A percentile compares a stretch with the other conserved stretches of the same genome.
Conservation (phyloP, 2,113 vertebrate species). For the Chlamydotis undulata region DNA sequence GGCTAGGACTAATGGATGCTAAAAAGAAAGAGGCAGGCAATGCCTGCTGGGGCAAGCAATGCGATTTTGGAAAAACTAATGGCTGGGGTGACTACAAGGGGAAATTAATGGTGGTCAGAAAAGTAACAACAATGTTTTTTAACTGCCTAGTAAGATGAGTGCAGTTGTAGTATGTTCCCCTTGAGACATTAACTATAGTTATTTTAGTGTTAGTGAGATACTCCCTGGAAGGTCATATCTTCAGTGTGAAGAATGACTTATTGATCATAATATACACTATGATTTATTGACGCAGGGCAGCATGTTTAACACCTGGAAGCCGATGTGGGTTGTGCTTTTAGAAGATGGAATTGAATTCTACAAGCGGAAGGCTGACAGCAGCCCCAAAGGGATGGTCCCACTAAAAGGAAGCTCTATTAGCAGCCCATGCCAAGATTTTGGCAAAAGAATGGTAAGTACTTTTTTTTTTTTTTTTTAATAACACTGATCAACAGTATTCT, state of each 20-base stretch:
- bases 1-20: not conserved
- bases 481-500: not conserved
- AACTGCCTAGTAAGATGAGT: not conserved
- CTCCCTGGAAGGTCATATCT: not conserved
- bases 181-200: not conserved
- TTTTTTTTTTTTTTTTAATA: not conserved
- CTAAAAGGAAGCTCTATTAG: constrained; percentile 85
- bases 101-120: not conserved
- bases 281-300: constrained; percentile 79
- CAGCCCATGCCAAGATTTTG: constrained; percentile 90
- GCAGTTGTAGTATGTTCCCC: not conserved
- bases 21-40: not conserved
- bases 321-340: constrained; percentile 90
- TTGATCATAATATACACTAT: not conserved
- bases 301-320: constrained; percentile 92
- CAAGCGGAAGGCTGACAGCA: constrained; percentile 90
- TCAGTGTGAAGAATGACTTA: not conserved
- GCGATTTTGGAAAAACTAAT: not conserved
- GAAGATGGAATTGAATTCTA: constrained; percentile 94
- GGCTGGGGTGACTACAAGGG: not conserved
- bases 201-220: not conserved
- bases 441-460: constrained; percentile 86
- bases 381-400: constrained; percentile 95
- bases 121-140: not conserved
- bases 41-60: not conserved